These are phyloP conservation scores for Protobothrops flavoviridis DNA, from an alignment of 2,113 vertebrate species.

Conservation along the genomic window DNA sequence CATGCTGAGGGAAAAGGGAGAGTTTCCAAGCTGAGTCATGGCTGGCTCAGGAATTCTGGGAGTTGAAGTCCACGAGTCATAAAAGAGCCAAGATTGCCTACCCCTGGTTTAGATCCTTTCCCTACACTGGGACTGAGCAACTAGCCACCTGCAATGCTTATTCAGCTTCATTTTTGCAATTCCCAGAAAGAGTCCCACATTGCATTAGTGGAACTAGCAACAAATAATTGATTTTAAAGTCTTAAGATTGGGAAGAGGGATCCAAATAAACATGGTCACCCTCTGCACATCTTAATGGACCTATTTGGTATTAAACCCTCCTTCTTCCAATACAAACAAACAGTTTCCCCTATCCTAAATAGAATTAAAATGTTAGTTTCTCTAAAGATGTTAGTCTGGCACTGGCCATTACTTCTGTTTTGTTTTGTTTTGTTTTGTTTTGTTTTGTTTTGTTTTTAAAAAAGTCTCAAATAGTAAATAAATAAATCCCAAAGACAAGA, in stretches of 20 bases:
- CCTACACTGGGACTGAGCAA: neutral
- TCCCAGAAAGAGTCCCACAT: neutral
- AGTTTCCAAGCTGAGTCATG: no score
- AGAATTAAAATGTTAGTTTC: neutral
- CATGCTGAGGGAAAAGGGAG: no score
- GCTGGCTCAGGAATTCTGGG: no score
- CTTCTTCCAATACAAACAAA: neutral
- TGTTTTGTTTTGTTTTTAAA: no score
- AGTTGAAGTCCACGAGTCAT: neutral
- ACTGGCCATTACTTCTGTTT: neutral
- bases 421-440: neutral
- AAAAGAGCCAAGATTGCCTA: neutral
- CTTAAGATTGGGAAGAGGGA: neutral
- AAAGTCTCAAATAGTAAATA: neutral
- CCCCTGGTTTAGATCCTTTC: neutral
- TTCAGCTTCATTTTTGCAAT: neutral
- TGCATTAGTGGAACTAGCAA: neutral
- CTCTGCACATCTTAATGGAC: neutral
- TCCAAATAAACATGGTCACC: neutral
- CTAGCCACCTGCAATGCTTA: neutral
- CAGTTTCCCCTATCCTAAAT: neutral
- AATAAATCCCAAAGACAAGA: neutral
- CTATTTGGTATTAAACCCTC: neutral
- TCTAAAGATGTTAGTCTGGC: neutral
- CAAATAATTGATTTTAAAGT: neutral